phyloP scores from a whole-genome alignment of 1,140 invertebrate species.

The Drosophila nigrodunni region DNA sequence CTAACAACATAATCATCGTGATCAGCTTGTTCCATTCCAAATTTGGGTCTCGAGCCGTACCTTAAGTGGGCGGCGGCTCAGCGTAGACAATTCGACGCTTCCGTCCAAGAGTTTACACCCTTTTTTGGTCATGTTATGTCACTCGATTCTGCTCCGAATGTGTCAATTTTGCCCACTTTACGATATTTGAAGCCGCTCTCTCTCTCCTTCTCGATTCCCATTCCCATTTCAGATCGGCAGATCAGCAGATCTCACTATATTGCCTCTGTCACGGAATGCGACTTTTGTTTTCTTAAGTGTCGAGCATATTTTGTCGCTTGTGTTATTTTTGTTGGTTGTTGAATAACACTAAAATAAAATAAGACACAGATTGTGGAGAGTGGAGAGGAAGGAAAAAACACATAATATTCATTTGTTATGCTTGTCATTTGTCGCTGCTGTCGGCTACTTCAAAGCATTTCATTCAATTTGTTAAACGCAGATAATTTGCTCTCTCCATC shows the following conservation, averaged over 20 bases:
- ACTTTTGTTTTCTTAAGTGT: constrained; percentile 78
- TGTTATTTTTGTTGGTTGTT: constrained; percentile 54
- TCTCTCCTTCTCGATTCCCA: neutral
- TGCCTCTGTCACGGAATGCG: constrained; percentile 32
- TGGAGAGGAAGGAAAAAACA: constrained; percentile 38
- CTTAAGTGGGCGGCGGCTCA: constrained; percentile 32
- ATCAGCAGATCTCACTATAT: too few relatives aligned
- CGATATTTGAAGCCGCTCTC: constrained; percentile 56
- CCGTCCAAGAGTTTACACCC: constrained; percentile 67
- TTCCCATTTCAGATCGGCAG: neutral
- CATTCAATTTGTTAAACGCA: constrained; percentile 82
- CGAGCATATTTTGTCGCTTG: constrained; percentile 43
- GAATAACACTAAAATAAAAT: constrained; percentile 46
- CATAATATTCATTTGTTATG: constrained; percentile 82
- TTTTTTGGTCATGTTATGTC: constrained; percentile 58
- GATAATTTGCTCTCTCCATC: constrained; percentile 46
- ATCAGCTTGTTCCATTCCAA: constrained; percentile 38
- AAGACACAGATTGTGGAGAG: constrained; percentile 32
- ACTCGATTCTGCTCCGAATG: constrained; percentile 55
- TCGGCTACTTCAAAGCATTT: constrained; percentile 79
- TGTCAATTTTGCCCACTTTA: constrained; percentile 77
- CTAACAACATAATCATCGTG: constrained; percentile 61
- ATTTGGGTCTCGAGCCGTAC: constrained; percentile 14
- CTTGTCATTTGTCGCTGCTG: constrained; percentile 78
- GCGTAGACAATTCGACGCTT: constrained; percentile 84